phyloP scores from a whole-genome alignment of 2,113 vertebrate species.

The Hiodon tergisus region DNA sequence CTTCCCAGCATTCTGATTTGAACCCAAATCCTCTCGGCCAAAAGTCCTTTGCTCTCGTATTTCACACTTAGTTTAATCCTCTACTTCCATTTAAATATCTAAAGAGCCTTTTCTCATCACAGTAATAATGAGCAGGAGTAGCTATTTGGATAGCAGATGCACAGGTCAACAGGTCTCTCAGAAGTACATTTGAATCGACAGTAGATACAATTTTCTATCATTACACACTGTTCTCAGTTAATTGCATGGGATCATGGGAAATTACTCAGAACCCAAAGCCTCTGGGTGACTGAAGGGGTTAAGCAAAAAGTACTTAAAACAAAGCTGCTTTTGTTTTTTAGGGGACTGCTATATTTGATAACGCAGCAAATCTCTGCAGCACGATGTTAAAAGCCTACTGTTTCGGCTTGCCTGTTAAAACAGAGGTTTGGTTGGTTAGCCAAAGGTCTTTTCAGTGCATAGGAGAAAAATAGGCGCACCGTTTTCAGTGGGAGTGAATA shows the following conservation, averaged over 20 bases:
- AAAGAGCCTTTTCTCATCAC: slow-evolving; percentile 5
- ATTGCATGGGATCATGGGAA: too few relatives aligned
- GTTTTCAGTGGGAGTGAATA: not conserved
- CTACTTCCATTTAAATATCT: too few relatives aligned
- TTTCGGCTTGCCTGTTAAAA: not conserved
- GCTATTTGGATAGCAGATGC: not conserved
- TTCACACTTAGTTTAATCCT: too few relatives aligned
- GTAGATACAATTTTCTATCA: too few relatives aligned
- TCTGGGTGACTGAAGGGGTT: too few relatives aligned
- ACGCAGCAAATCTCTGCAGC: not conserved
- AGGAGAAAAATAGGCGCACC: not conserved
- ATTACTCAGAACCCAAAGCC: too few relatives aligned
- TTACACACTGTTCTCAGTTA: too few relatives aligned
- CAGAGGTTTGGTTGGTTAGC: not conserved
- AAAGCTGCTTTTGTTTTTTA: too few relatives aligned
- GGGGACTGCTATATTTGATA: not conserved
- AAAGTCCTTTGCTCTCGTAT: not conserved
- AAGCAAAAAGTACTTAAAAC: too few relatives aligned
- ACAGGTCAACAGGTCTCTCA: not conserved
- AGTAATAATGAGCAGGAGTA: not conserved
- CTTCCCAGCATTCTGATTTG: not conserved
- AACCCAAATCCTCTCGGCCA: not conserved
- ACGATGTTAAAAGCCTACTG: not conserved
- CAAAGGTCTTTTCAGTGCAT: not conserved
- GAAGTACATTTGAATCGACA: too few relatives aligned